These are phyloP conservation scores for Echinometra lucunter DNA, from an alignment of 53 echinoderm and acorn worm genomes.

Conservation along the genomic window DNA sequence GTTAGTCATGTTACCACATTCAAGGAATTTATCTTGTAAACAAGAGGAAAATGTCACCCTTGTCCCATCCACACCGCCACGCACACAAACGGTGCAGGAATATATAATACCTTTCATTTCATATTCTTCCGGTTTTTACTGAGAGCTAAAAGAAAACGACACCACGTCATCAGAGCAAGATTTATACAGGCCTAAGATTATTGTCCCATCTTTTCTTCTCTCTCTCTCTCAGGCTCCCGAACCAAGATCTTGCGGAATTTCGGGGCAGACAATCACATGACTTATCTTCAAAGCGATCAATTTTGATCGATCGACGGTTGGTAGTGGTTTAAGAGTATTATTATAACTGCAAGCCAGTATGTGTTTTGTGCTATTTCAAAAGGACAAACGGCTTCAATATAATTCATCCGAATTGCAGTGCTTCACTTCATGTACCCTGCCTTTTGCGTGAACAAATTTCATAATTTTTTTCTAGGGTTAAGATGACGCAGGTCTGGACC, in stretches of 20 bases:
- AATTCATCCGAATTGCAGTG: neutral
- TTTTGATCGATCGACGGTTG: neutral
- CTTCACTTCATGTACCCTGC: neutral
- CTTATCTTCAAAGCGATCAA: neutral
- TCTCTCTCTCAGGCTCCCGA: too few relatives aligned
- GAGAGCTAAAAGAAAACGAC: too few relatives aligned
- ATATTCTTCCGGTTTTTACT: too few relatives aligned
- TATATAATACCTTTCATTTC: too few relatives aligned
- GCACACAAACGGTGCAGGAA: too few relatives aligned
- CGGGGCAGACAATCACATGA: neutral
- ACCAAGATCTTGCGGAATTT: neutral
- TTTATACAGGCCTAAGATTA: neutral
- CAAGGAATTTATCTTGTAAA: neutral
- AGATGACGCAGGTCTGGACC: too few relatives aligned
- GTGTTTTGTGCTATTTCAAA: neutral
- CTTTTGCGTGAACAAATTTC: too few relatives aligned
- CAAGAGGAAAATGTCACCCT: neutral
- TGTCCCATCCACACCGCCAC: neutral
- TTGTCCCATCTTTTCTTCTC: neutral
- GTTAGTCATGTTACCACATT: neutral
- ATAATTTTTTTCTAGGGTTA: too few relatives aligned
- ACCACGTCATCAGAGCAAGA: neutral
- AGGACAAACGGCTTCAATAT: neutral
- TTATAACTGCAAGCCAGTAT: neutral
- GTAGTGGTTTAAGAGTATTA: neutral